These are phyloP conservation scores for Melipona quadrifasciata DNA, from an alignment of 1,140 invertebrate species.

Conservation along the genomic window DNA sequence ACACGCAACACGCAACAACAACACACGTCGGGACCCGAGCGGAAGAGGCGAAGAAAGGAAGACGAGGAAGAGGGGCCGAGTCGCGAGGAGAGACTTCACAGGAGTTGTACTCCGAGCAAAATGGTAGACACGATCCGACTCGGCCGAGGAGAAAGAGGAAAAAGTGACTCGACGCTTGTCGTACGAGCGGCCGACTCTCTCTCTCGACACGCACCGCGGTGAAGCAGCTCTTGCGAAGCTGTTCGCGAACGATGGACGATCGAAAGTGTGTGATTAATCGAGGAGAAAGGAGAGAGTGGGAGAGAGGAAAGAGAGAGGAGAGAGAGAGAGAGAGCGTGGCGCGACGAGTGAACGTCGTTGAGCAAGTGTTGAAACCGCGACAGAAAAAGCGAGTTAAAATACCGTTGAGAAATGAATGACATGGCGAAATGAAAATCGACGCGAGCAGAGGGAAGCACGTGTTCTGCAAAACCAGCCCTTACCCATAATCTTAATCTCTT, in stretches of 20 bases:
- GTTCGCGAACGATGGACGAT: background rate
- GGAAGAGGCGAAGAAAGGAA: too few relatives aligned
- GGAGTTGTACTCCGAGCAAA: background rate
- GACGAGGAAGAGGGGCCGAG: background rate
- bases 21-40: background rate
- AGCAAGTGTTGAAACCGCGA: conserved; percentile 16
- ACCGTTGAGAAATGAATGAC: background rate
- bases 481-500: conserved; percentile 82
- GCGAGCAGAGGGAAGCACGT: conserved; percentile 37
- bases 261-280: background rate
- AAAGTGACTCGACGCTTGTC: background rate
- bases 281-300: conserved; percentile 6
- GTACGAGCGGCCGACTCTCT: background rate
- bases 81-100: background rate
- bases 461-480: conserved; percentile 70
- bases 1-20: background rate
- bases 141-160: background rate
- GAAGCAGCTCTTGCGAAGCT: background rate
- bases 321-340: background rate
- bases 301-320: background rate
- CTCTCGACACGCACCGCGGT: background rate
- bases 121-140: background rate
- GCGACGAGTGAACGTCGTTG: conserved; percentile 1
- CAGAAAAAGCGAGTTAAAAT: background rate
- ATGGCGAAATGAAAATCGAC: conserved; percentile 40